These are phyloP conservation scores for Chrysemys picta DNA, from an alignment of 2,113 vertebrate species.

Conservation along the genomic window DNA sequence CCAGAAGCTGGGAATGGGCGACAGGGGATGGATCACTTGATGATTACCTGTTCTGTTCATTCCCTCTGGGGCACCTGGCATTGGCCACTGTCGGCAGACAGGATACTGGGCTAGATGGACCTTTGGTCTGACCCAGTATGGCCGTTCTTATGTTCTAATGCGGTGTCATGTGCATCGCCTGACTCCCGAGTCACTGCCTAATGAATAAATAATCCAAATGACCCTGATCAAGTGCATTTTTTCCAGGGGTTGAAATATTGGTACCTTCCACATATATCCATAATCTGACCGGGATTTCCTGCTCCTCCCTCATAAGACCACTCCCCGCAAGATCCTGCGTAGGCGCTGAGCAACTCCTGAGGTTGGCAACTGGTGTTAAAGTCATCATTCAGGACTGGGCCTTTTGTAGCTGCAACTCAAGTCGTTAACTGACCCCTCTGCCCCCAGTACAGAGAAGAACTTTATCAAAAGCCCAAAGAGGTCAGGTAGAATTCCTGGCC, in stretches of 20 bases:
- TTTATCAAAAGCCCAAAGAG: background rate
- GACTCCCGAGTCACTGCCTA: background rate
- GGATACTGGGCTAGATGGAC: too few species aligned
- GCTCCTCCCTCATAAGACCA: background rate
- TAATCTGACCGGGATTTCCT: background rate
- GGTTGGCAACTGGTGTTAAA: background rate
- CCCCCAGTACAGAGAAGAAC: background rate
- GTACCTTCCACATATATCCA: background rate
- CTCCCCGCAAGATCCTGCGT: background rate
- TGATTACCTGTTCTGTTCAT: too few species aligned
- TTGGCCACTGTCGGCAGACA: too few species aligned
- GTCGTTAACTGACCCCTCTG: background rate
- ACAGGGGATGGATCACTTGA: too few species aligned
- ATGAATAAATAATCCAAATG: background rate
- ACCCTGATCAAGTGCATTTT: background rate
- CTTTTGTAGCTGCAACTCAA: background rate
- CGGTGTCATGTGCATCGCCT: background rate
- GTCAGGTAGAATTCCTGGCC: background rate
- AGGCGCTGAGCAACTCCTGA: background rate
- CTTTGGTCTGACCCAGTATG: too few species aligned
- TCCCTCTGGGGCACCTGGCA: too few species aligned
- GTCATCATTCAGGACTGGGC: background rate
- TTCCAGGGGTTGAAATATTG: background rate
- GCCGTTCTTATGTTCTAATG: background rate
- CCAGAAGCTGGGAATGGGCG: too few species aligned